Base-by-base conservation (phyloP, 2,888 invertebrate species). In the Coremacera marginata region DNA sequence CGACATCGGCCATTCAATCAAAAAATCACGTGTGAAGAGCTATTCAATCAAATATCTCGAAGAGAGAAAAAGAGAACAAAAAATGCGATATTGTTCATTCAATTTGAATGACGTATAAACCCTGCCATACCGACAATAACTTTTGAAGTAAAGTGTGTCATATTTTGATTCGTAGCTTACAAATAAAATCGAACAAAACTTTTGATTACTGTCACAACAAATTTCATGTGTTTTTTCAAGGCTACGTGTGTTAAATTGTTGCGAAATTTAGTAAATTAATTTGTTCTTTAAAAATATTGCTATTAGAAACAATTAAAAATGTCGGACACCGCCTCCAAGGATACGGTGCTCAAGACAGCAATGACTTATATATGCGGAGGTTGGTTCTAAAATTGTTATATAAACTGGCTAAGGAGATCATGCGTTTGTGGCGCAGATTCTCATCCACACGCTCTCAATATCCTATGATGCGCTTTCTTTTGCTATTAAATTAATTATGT, bases 281-380 rank as follows among this genome's bases (percentile, higher is more conserved):
- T 11, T 11, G n/a, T n/a, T 31, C 31, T 31, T 31, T 51, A 19
- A 37, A n/a, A 25, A 0, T 68, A 51, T 25, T 51, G 5, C 22
- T 44, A 0, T 67, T 34, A 51, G 22, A 70, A 65, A 11, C 27
- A 31, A 25, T 19, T 3, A 52, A 88, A 80, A 73, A 94, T 94
- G 94, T 93, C 93, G 55, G 94, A 94, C 83, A 90, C 92, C 3
- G 91, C 91, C 80, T 92, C 91, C 78, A 94, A 95, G 88, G 93
- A 94, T 77, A 91, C 93, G 3, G 92, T 93, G 2, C 91, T 93
- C 0, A 96, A 96, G 90, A 93, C 94, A 65, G 95, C 96, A 0
- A 97, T 97, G 96, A 95, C 97, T 22, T 98, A 98, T 85, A 96
- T 97, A 84, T 98, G 97, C 89, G 97, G 97, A 87, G 97, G 96